Base-by-base conservation (phyloP, 1,140 invertebrate species). In the Prorops nasuta region DNA sequence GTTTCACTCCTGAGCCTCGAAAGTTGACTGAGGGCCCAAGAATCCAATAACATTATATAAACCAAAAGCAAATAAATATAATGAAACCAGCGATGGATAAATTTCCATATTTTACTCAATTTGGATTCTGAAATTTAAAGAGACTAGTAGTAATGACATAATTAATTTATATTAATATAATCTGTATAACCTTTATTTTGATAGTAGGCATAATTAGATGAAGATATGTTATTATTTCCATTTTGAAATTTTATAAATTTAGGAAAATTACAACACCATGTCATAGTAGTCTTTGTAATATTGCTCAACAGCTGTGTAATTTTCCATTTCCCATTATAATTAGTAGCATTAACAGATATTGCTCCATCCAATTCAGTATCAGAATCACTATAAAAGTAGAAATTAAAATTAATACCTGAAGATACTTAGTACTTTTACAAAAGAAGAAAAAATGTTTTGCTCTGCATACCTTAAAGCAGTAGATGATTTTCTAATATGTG, bases 1-100 rank as follows among this genome's bases (percentile, higher is more conserved):
- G 66, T 18, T 21, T 54, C 44, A 15, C 66, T 40, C 20, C 71
- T 69, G 22, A 66, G 7, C 37, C 39, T 51, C 21, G 66, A 64
- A 36, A 58, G 37, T 51, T 49, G 62, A 44, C 70, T 77, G 17
- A 78, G 40, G 28, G 75, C 10, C 74, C 76, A 78, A 21, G 71
- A 52, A 50, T 78, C 73, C 4, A 76, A 41, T 15, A 71, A 60
- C 15, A 74, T 43, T 39, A 64, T 35, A 38, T 60, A 67, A 9
- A 72, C 62, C 20, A 74, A 46, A 49, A 67, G 47, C 12, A 75
- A 46, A 41, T 78, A 76, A 19, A 72, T n/a, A 42, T 63, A 59
- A 28, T 67, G 58, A 39, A 68, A 52, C n/a, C 44, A 36, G 35
- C 18, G 49, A 40, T 65, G 54, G 14, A 69, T 39, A 18, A 36